Conservation (phyloP, 2,113 vertebrate species). For the Phocoena sinus region DNA sequence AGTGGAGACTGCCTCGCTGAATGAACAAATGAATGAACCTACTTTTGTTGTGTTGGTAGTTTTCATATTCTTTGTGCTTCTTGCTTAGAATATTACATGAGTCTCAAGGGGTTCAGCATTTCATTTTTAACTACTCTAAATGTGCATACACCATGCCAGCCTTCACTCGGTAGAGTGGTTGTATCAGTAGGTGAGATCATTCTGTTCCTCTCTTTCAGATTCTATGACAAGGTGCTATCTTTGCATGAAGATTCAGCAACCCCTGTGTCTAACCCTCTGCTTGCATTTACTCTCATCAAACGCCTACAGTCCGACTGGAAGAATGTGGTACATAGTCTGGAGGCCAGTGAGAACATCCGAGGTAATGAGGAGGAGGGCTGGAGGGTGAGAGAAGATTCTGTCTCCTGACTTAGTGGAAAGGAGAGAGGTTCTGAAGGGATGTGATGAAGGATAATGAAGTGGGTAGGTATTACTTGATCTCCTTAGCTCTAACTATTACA, state of each 20-base stretch:
- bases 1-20: not conserved
- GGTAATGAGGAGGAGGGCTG: conserved; percentile 77
- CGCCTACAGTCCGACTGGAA: conserved; percentile 92
- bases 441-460: not conserved
- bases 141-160: not conserved
- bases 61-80: not conserved
- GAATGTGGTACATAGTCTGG: conserved; percentile 86
- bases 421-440: conserved; percentile 14
- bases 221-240: conserved; percentile 87
- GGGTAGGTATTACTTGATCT: not conserved
- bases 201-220: conserved; percentile 79
- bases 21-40: not conserved
- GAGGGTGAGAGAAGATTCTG: not conserved
- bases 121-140: not conserved
- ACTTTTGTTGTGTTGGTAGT: not conserved
- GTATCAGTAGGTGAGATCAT: not conserved
- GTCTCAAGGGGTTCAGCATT: not conserved
- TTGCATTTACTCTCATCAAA: conserved; percentile 93
- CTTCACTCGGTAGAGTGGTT: not conserved
- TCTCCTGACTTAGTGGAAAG: conserved; percentile 2
- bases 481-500: not conserved
- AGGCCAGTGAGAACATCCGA: conserved; percentile 85
- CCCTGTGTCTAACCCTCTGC: conserved; percentile 87
- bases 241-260: conserved; percentile 81
- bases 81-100: not conserved